phyloP scores from a whole-genome alignment of 2,113 vertebrate species.

The Pollachius pollachius region DNA sequence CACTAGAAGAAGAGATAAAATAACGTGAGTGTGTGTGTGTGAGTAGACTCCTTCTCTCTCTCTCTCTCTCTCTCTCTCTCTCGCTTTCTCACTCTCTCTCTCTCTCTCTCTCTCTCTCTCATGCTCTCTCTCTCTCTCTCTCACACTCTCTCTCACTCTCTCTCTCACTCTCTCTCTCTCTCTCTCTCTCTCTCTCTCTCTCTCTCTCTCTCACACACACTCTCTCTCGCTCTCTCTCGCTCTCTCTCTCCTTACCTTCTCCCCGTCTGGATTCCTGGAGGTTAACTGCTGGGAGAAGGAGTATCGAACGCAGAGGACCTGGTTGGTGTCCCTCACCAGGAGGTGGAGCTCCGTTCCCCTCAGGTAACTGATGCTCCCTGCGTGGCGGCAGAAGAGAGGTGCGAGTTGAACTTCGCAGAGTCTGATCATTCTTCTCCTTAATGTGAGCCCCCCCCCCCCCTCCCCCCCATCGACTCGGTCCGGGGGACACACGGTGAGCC shows the following conservation, averaged over 20 bases:
- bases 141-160: too few species aligned
- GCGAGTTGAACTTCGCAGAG: neutral
- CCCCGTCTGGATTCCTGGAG: conserved; percentile 22
- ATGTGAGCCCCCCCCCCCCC: neutral
- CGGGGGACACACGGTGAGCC: too few species aligned
- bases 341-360: conserved; percentile 64
- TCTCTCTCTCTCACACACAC: too few species aligned
- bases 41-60: neutral
- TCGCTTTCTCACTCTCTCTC: too few species aligned
- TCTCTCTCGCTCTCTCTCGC: too few species aligned
- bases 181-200: too few species aligned
- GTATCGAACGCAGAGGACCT: conserved; percentile 66
- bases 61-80: too few species aligned
- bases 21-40: neutral
- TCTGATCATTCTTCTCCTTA: neutral
- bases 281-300: conserved; percentile 37
- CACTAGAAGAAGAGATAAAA: conserved; percentile 59
- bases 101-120: too few species aligned
- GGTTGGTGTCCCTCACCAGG: conserved; percentile 46
- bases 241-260: conserved; percentile 42
- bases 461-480: too few species aligned
- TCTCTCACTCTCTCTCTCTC: too few species aligned
- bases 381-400: neutral
- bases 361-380: conserved; percentile 59
- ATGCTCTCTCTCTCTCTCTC: too few species aligned